phyloP scores from a whole-genome alignment of 2,888 invertebrate genomes.

The Poecilobothrus nobilitatus region DNA sequence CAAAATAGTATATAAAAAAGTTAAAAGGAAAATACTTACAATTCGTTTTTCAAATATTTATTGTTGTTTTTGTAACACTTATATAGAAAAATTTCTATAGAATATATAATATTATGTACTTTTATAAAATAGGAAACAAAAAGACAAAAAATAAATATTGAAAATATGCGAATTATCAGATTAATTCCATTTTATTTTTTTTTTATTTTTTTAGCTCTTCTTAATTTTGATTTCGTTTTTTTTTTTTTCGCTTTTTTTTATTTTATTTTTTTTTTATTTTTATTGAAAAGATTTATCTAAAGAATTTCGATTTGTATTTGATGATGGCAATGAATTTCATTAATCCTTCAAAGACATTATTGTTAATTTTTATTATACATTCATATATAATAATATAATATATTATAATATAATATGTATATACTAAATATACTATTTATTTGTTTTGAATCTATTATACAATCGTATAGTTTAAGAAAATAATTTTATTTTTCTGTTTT shows the following conservation, averaged over 20 bases:
- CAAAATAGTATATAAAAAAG: too few relatives aligned
- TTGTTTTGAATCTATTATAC: not conserved
- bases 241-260: too few relatives aligned
- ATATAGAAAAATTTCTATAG: too few relatives aligned
- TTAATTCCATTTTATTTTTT: not conserved
- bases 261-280: too few relatives aligned
- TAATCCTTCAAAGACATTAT: conserved; percentile 8
- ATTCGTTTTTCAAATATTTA: too few relatives aligned
- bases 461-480: not conserved
- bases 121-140: not conserved
- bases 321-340: not conserved
- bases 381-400: too few relatives aligned
- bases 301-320: not conserved
- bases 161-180: not conserved
- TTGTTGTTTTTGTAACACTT: too few relatives aligned
- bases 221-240: too few relatives aligned
- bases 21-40: too few relatives aligned
- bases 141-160: not conserved
- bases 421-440: not conserved
- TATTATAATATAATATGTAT: not conserved
- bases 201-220: too few relatives aligned
- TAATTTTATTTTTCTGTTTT: too few relatives aligned
- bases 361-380: not conserved
- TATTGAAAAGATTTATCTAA: not conserved
- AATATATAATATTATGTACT: not conserved